Conservation (phyloP, 2,888 invertebrate genomes). For the Leptarthrus brevirostris region DNA sequence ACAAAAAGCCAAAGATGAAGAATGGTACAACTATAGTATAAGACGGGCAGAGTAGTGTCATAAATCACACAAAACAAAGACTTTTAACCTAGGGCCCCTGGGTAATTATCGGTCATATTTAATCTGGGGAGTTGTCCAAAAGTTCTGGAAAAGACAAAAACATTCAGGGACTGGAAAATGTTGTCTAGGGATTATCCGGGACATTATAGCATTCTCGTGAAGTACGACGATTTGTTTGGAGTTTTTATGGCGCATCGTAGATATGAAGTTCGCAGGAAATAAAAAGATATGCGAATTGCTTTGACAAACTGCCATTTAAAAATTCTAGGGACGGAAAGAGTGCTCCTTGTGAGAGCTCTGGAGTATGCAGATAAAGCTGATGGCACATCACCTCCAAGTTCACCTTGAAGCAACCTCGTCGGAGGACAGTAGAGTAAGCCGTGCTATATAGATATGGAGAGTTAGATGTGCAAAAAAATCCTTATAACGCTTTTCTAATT, state of each 20-base stretch:
- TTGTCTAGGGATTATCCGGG: conserved; percentile 16
- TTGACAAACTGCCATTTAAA: conserved; percentile 36
- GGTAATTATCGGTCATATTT: conserved; percentile 50
- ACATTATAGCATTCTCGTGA: conserved; percentile 10
- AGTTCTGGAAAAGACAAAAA: conserved; percentile 47
- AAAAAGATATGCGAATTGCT: conserved; percentile 38
- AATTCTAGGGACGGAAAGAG: background rate
- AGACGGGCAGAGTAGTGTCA: conserved; percentile 28
- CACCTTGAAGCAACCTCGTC: background rate
- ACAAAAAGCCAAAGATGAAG: conserved; percentile 33
- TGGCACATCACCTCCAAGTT: background rate
- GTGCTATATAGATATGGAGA: too few relatives aligned
- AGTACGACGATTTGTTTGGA: background rate
- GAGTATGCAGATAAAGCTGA: conserved; percentile 27
- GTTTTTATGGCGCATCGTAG: conserved; percentile 24
- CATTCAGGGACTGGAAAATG: conserved; percentile 26
- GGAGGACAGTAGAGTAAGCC: conserved; percentile 4
- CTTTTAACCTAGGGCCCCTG: conserved; percentile 45
- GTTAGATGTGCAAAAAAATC: conserved; percentile 3
- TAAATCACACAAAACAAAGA: conserved; percentile 48
- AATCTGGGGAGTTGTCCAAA: conserved; percentile 47
- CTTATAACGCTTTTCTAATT: conserved; percentile 23
- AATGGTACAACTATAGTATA: conserved; percentile 28
- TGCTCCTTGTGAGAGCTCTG: background rate
- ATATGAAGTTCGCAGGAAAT: conserved; percentile 25